A percentile compares a stretch with the other conserved stretches of the same genome.
phyloP scores from a whole-genome alignment of 2,113 vertebrate genomes.

The Grus americana region DNA sequence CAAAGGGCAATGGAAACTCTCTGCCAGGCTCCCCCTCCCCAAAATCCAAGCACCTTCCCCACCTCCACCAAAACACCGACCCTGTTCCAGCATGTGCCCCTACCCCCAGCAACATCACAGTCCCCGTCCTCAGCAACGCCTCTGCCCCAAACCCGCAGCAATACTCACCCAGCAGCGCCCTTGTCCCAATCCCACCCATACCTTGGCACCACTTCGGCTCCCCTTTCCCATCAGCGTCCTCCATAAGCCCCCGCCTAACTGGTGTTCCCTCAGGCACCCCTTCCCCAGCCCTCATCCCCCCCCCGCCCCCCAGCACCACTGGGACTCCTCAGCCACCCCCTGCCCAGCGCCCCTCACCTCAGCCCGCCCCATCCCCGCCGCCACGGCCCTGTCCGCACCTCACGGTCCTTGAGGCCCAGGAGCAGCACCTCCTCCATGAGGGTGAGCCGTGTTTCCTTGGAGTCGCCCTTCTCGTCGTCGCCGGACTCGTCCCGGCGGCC shows the following conservation, averaged over 20 bases:
- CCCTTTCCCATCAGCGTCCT: neutral
- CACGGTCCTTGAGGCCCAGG: too few species aligned
- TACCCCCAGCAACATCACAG: neutral
- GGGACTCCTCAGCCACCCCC: neutral
- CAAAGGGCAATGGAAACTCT: neutral
- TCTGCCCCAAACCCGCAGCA: neutral
- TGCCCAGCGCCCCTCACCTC: slow-evolving; percentile 74
- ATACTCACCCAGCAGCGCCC: neutral
- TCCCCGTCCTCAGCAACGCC: neutral
- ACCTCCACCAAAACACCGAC: neutral
- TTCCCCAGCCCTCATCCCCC: too few species aligned
- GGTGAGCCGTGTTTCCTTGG: too few species aligned
- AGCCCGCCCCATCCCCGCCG: too few species aligned
- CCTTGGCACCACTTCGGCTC: too few species aligned
- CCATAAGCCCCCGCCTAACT: too few species aligned
- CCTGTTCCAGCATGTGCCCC: neutral
- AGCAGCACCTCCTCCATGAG: too few species aligned
- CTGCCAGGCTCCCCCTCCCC: too few species aligned
- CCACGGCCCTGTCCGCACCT: too few species aligned
- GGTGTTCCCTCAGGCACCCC: neutral
- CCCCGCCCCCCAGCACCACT: neutral
- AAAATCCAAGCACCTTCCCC: neutral
- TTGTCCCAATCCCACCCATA: neutral
- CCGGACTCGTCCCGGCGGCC: too few species aligned
- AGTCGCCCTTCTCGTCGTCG: too few species aligned